Evolutionary conservation across 2,113 vertebrate genomes (phyloP).

Genomic region (Ageneiosus marmoratus): DNA sequence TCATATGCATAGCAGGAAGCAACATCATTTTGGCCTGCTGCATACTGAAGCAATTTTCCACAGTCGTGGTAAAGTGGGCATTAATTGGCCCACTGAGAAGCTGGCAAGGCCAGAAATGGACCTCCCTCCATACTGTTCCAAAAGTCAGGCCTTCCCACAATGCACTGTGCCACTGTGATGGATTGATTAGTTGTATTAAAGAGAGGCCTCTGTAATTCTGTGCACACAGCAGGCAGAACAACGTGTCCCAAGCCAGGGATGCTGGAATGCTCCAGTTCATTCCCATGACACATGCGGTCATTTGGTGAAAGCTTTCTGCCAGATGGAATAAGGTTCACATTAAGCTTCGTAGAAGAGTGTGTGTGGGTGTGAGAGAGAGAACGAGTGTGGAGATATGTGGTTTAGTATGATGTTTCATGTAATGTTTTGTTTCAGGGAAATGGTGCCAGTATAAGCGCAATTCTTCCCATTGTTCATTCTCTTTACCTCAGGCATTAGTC

Average conservation of each 20-base stretch:
- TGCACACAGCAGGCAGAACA: conserved; percentile 26
- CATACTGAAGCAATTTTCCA: conserved; percentile 28
- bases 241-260: conserved; percentile 20
- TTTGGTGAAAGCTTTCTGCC: conserved; percentile 41
- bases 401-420: conserved; percentile 44
- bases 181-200: conserved; percentile 45
- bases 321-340: conserved; percentile 50
- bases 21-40: neutral
- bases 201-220: conserved; percentile 34
- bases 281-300: conserved; percentile 54
- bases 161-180: conserved; percentile 26
- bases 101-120: conserved; percentile 12
- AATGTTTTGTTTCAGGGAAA: conserved; percentile 43
- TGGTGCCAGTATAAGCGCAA: conserved; percentile 20
- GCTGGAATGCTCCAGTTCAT: conserved; percentile 38
- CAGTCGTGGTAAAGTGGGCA: conserved; percentile 47
- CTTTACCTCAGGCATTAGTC: conserved; percentile 3
- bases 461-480: conserved; percentile 29
- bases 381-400: conserved; percentile 43
- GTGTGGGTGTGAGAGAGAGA: conserved; percentile 24
- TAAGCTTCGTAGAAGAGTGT: conserved; percentile 33
- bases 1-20: neutral
- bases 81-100: conserved; percentile 45
- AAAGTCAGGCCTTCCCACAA: conserved; percentile 33
- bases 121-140: conserved; percentile 10